Evolutionary conservation across 1,140 invertebrate species (phyloP).

Genomic region (Coelopa frigida): DNA sequence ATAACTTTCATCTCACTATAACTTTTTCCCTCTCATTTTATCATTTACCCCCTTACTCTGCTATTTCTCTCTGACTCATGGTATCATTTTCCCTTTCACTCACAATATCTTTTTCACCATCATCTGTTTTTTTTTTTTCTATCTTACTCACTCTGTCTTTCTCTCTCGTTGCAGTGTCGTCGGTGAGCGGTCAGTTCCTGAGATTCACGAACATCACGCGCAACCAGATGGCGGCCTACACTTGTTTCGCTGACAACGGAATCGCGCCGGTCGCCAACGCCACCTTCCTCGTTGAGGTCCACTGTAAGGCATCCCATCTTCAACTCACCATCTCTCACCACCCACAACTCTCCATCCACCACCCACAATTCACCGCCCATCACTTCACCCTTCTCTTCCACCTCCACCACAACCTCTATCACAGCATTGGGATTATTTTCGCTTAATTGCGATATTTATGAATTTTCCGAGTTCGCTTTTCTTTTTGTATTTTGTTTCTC

Average conservation of each 20-base stretch:
- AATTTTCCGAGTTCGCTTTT: no score
- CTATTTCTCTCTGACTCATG: neutral
- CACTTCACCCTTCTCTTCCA: no score
- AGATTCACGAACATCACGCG: conserved; percentile 76
- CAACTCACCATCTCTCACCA: no score
- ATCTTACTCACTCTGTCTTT: neutral
- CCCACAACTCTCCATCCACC: no score
- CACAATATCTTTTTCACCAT: no score
- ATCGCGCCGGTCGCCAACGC: conserved; percentile 74
- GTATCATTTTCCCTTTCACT: neutral
- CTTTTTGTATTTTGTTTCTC: no score
- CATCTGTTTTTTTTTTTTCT: neutral
- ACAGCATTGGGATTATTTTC: no score
- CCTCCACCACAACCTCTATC: no score
- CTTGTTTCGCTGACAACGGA: conserved; percentile 82
- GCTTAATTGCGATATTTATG: no score
- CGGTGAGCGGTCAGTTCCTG: conserved; percentile 62
- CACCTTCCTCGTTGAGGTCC: conserved; percentile 73
- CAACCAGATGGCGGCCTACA: conserved; percentile 79
- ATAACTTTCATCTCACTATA: neutral
- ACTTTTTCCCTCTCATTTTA: neutral
- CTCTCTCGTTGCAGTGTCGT: conserved; percentile 47
- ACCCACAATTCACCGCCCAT: no score
- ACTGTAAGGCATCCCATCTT: no score
- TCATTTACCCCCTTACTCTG: neutral